phyloP scores from a whole-genome alignment of 2,113 vertebrate genomes.

The Ptilorrhoa leucosticta region DNA sequence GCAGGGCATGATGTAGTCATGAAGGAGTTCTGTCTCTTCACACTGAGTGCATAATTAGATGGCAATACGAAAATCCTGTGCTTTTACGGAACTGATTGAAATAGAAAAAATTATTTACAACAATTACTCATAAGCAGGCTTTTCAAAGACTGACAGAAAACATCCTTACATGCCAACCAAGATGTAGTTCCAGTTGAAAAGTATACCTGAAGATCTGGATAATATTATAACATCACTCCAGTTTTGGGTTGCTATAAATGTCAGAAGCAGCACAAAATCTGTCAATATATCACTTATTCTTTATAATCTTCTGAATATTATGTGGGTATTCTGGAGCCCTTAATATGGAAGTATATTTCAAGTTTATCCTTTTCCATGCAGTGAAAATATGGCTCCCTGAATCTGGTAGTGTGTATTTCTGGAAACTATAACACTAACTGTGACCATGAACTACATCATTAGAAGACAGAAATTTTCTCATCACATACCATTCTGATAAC shows the following conservation, averaged over 20 bases:
- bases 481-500: neutral
- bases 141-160: neutral
- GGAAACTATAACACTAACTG: neutral
- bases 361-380: neutral
- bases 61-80: neutral
- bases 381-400: neutral
- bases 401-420: neutral
- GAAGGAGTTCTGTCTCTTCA: neutral
- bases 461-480: neutral
- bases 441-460: neutral
- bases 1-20: neutral
- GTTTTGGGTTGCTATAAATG: neutral
- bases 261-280: neutral
- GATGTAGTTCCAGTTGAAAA: neutral
- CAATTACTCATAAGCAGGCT: neutral
- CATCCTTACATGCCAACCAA: neutral
- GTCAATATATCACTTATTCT: neutral
- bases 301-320: neutral
- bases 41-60: neutral
- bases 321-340: neutral
- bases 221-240: neutral
- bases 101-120: neutral
- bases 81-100: neutral
- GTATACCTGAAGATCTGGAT: neutral
- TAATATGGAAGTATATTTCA: neutral